Percentiles rank a stretch among this genome's conserved stretches.
phyloP scores from a whole-genome alignment of 1,140 invertebrate genomes.

The Trinorchestia longiramus region DNA sequence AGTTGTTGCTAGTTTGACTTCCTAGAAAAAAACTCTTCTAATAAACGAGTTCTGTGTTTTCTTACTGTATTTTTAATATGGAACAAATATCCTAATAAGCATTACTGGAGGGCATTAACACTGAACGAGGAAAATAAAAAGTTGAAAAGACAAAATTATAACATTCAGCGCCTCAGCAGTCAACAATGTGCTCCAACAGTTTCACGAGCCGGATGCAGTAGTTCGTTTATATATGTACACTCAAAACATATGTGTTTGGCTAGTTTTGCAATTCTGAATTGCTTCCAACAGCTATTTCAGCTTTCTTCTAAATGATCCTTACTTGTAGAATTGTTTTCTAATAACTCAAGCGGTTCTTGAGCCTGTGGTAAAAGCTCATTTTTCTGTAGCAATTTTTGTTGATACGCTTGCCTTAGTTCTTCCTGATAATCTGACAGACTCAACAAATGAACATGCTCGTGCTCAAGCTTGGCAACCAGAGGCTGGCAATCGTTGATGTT shows the following conservation, averaged over 20 bases:
- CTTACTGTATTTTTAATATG: too few species aligned
- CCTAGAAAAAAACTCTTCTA: too few species aligned
- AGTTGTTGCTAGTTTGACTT: too few species aligned
- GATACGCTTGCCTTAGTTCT: background rate
- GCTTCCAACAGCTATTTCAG: background rate
- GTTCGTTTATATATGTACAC: background rate
- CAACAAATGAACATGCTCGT: slow-evolving; percentile 35
- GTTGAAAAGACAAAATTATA: background rate
- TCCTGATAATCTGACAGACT: background rate
- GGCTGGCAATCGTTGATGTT: slow-evolving; percentile 77
- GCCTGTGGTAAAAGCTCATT: background rate
- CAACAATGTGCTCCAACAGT: background rate
- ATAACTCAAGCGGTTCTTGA: background rate
- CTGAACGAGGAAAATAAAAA: background rate
- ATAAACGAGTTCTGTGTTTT: too few species aligned
- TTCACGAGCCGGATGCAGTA: background rate
- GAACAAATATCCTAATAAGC: too few species aligned
- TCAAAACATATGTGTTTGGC: background rate
- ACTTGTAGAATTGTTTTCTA: background rate
- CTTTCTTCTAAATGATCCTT: background rate
- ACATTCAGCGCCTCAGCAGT: background rate
- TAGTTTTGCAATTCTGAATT: background rate
- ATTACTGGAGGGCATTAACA: too few species aligned
- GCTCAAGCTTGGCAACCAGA: slow-evolving; percentile 56
- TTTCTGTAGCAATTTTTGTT: background rate